phyloP scores from a whole-genome alignment of 2,888 invertebrate species.

The Steinernema carpocapsae region DNA sequence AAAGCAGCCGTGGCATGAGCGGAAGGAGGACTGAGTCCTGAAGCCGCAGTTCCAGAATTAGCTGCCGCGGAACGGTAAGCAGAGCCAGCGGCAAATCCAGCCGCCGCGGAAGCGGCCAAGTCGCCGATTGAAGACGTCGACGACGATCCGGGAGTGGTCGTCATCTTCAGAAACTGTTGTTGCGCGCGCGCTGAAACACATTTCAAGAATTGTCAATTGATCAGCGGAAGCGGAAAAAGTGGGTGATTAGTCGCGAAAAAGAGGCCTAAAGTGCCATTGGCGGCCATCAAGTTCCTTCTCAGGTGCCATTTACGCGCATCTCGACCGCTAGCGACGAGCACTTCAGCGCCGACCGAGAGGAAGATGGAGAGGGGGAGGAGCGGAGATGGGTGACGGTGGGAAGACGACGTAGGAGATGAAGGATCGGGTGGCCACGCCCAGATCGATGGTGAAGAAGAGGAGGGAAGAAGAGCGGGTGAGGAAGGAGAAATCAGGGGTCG shows the following conservation, averaged over 20 bases:
- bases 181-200: slow-evolving; percentile 33
- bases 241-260: slow-evolving; percentile 33
- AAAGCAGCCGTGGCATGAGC: slow-evolving; percentile 8
- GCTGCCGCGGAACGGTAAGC: background rate
- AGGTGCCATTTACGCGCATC: slow-evolving; percentile 34
- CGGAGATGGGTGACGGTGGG: slow-evolving; percentile 12
- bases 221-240: slow-evolving; percentile 28
- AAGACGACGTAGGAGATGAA: background rate
- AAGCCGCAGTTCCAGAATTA: background rate
- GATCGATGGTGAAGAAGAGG: background rate
- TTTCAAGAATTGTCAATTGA: slow-evolving; percentile 9
- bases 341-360: slow-evolving; percentile 17
- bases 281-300: slow-evolving; percentile 33
- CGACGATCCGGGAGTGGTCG: slow-evolving; percentile 35
- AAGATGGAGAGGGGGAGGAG: slow-evolving; percentile 17
- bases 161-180: slow-evolving; percentile 34
- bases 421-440: slow-evolving; percentile 6
- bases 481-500: background rate
- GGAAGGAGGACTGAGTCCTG: slow-evolving; percentile 13
- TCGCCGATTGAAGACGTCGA: slow-evolving; percentile 29
- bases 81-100: background rate
- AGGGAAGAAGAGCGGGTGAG: background rate
- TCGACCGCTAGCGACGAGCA: slow-evolving; percentile 32
- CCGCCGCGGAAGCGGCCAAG: slow-evolving; percentile 33
- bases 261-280: slow-evolving; percentile 34